phyloP scores from a whole-genome alignment of 2,113 vertebrate genomes.

The Tiliqua scincoides region DNA sequence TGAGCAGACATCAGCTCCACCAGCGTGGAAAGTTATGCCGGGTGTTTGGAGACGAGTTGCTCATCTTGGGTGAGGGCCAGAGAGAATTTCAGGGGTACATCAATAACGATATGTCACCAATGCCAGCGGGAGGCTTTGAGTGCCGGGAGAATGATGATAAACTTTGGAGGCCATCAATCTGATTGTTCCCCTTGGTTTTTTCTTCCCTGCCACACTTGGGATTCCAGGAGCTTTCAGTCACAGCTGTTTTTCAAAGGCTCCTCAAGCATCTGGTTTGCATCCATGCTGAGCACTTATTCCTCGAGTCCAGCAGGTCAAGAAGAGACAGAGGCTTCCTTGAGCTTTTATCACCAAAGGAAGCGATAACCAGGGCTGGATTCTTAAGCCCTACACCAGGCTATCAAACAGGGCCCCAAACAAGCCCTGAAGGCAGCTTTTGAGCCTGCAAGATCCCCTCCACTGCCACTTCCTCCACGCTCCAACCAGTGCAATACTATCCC shows the following conservation, averaged over 20 bases:
- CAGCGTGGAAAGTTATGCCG: rapidly evolving
- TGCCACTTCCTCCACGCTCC: too few relatives aligned
- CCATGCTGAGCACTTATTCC: too few relatives aligned
- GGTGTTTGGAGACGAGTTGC: neutral
- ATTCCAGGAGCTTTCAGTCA: rapidly evolving
- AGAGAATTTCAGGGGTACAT: neutral
- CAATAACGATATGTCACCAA: neutral
- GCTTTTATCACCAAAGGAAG: neutral
- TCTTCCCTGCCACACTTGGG: neutral
- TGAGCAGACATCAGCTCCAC: neutral
- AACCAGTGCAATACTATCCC: neutral
- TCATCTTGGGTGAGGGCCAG: neutral
- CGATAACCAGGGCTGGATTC: neutral
- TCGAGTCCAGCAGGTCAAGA: neutral
- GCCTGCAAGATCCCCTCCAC: too few relatives aligned
- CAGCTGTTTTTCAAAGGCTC: neutral
- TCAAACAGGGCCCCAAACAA: neutral
- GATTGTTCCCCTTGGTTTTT: neutral
- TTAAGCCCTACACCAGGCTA: too few relatives aligned
- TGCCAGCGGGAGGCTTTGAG: neutral
- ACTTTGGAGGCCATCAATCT: neutral
- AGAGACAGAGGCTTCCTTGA: neutral
- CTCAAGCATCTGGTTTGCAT: rapidly evolving
- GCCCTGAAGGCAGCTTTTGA: neutral
- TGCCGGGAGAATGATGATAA: neutral